Percentiles rank a stretch among this genome's conserved stretches.
Conservation (phyloP, 2,113 vertebrate genomes). For the Aphelocoma coerulescens region DNA sequence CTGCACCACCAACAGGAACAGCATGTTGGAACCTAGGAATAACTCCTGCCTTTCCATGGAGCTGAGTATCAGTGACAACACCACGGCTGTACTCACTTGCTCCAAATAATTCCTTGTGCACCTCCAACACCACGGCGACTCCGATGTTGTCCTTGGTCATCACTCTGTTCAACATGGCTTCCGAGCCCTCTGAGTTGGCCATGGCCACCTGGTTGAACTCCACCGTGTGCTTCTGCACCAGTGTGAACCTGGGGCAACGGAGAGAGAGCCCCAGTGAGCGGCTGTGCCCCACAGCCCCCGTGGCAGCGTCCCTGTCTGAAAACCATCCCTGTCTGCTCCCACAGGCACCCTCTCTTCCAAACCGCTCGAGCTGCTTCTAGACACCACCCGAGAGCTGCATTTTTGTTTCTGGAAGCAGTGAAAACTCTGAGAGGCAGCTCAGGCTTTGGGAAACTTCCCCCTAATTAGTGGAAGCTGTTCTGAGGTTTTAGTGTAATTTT, state of each 20-base stretch:
- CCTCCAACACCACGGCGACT: constrained; percentile 90
- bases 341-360: neutral
- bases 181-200: constrained; percentile 98
- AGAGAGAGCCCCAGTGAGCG: neutral
- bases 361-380: neutral
- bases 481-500: neutral
- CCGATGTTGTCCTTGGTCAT: constrained; percentile 99
- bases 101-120: constrained; percentile 90
- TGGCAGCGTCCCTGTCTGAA: neutral
- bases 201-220: constrained; percentile 99
- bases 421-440: neutral
- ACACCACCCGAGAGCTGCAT: accelerated
- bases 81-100: constrained; percentile 68
- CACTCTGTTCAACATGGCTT: constrained; percentile 97
- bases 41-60: accelerated
- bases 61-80: accelerated
- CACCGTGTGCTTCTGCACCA: constrained; percentile 97
- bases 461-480: neutral
- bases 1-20: no score
- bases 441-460: neutral
- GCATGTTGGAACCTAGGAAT: neutral
- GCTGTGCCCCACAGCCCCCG: neutral
- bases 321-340: neutral
- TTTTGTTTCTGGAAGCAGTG: neutral
- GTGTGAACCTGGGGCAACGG: constrained; percentile 77